phyloP scores from a whole-genome alignment of 1,140 invertebrate species.

The Brachionus paranguensis region DNA sequence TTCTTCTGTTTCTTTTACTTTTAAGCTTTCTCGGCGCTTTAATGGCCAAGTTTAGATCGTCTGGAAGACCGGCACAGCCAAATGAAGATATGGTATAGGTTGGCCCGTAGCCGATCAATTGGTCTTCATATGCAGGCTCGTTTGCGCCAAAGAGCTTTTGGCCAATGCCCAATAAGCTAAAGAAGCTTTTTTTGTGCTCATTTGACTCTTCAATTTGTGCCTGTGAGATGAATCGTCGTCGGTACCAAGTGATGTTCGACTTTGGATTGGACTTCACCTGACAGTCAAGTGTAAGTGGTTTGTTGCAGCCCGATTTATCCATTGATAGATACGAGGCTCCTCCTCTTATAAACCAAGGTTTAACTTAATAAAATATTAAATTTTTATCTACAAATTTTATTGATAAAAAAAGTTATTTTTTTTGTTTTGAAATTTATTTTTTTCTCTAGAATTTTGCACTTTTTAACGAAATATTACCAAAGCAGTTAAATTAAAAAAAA shows the following conservation, averaged over 20 bases:
- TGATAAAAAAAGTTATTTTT: not conserved
- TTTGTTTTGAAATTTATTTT: no score
- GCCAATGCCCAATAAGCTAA: not conserved
- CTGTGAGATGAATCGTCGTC: not conserved
- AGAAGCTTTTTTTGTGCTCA: not conserved
- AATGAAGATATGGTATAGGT: slow-evolving; percentile 30
- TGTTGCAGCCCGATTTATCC: slow-evolving; percentile 8
- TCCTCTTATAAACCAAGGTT: slow-evolving; percentile 18
- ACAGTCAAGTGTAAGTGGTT: slow-evolving; percentile 25
- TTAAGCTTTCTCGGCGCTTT: not conserved
- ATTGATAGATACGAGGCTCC: not conserved
- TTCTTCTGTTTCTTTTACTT: not conserved
- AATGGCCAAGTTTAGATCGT: not conserved
- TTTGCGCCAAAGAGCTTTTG: not conserved
- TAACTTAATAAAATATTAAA: not conserved
- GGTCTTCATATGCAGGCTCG: not conserved
- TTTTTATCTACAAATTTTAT: not conserved
- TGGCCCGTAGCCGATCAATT: slow-evolving; percentile 28
- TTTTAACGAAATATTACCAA: no score
- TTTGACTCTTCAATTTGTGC: not conserved
- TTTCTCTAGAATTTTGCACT: no score
- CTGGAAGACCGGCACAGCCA: not conserved
- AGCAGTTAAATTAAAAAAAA: no score
- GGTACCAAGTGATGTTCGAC: slow-evolving; percentile 31
- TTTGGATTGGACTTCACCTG: slow-evolving; percentile 22